Evolutionary conservation across 1,140 invertebrate genomes (phyloP).

Genomic region (Solenopsis fugax): DNA sequence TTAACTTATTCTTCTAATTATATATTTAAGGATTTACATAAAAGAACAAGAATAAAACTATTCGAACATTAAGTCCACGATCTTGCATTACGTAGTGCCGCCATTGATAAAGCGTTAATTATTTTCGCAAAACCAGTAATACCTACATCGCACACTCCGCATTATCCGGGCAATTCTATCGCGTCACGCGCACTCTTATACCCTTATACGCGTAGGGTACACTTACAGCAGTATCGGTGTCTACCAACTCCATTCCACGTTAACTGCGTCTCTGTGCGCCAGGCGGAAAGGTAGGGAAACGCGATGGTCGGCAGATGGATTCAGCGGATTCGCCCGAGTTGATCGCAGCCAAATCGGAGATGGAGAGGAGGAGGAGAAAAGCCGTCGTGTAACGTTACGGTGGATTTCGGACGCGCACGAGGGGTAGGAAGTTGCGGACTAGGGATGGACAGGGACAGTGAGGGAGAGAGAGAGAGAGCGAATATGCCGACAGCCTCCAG

Average conservation of each 20-base stretch:
- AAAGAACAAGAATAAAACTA: background rate
- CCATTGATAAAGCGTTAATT: constrained; percentile 24
- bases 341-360: constrained; percentile 53
- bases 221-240: constrained; percentile 55
- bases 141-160: constrained; percentile 25
- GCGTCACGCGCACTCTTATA: constrained; percentile 46
- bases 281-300: constrained; percentile 30
- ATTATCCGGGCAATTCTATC: constrained; percentile 44
- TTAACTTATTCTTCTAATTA: background rate
- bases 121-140: constrained; percentile 21
- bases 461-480: constrained; percentile 31
- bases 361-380: constrained; percentile 46
- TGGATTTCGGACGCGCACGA: constrained; percentile 28
- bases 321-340: constrained; percentile 51
- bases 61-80: background rate
- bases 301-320: constrained; percentile 61
- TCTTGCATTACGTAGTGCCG: background rate
- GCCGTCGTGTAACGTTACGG: constrained; percentile 64
- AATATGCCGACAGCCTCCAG: constrained; percentile 51
- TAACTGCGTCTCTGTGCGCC: background rate
- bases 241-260: background rate
- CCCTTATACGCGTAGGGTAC: constrained; percentile 39
- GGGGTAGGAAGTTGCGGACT: constrained; percentile 58
- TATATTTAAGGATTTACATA: background rate
- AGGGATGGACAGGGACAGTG: background rate